phyloP scores from a whole-genome alignment of 2,888 invertebrate genomes.

The Cephus nigrinus region DNA sequence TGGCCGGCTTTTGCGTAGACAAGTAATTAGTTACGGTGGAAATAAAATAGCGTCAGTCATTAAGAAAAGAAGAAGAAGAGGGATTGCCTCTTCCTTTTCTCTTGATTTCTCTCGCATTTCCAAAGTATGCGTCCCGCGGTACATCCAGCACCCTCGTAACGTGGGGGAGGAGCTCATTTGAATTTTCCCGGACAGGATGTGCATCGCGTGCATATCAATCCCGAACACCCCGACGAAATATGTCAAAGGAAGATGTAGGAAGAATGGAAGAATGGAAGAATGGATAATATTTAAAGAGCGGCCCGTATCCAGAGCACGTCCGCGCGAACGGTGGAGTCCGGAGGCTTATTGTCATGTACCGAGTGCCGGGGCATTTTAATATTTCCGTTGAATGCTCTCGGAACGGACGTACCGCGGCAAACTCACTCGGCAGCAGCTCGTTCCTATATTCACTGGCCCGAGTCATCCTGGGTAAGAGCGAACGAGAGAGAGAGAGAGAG shows the following conservation, averaged over 20 bases:
- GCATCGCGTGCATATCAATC: conserved; percentile 61
- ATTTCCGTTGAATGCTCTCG: conserved; percentile 48
- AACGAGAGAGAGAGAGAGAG: background rate
- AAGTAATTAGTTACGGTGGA: background rate
- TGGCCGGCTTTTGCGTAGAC: background rate
- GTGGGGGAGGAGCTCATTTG: conserved; percentile 34
- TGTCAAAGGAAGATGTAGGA: conserved; percentile 23
- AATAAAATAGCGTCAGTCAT: background rate
- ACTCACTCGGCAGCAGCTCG: conserved; percentile 7
- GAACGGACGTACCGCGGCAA: conserved; percentile 22
- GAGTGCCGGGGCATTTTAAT: conserved; percentile 55
- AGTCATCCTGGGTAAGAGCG: background rate
- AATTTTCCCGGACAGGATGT: conserved; percentile 60
- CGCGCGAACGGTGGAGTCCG: conserved; percentile 38
- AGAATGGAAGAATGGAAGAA: conserved; percentile 13
- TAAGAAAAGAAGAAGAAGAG: background rate
- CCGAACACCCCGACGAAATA: conserved; percentile 52
- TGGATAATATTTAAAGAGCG: conserved; percentile 6
- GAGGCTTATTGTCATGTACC: conserved; percentile 56
- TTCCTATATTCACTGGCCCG: background rate
- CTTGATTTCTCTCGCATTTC: background rate
- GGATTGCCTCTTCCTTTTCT: background rate
- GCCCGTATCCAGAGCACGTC: conserved; percentile 61
- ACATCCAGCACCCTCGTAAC: background rate
- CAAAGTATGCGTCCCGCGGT: background rate